These are phyloP conservation scores for Eupeodes latifasciatus DNA, from an alignment of 2,888 invertebrate species.

Conservation along the genomic window DNA sequence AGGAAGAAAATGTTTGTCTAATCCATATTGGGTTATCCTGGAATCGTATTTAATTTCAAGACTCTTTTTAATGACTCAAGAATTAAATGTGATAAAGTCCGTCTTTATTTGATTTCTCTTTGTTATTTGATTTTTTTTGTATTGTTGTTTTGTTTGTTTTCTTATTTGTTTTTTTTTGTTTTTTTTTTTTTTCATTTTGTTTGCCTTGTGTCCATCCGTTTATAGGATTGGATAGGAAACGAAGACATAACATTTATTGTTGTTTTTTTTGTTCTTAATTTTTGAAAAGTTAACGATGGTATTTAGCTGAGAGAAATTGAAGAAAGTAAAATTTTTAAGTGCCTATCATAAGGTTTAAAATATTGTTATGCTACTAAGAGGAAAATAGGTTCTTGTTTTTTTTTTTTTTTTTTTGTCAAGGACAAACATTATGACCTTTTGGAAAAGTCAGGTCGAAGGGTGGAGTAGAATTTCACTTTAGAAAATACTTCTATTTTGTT, in stretches of 20 bases:
- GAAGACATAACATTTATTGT: not conserved
- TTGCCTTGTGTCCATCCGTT: not conserved
- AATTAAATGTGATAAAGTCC: constrained; percentile 34
- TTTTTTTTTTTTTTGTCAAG: too few relatives aligned
- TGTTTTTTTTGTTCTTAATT: too few relatives aligned
- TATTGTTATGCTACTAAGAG: not conserved
- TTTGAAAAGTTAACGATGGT: not conserved
- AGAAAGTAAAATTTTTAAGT: not conserved
- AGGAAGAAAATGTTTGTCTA: constrained; percentile 29
- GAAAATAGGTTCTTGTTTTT: too few relatives aligned
- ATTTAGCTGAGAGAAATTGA: not conserved
- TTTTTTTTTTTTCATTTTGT: not conserved
- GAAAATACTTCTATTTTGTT: too few relatives aligned
- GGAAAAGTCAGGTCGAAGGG: too few relatives aligned
- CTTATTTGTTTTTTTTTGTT: not conserved
- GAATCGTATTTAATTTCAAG: constrained; percentile 49
- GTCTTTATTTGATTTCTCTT: constrained; percentile 34
- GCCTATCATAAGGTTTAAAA: not conserved
- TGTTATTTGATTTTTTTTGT: constrained; percentile 8
- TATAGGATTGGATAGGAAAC: not conserved
- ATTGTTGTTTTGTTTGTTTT: too few relatives aligned
- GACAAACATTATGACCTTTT: too few relatives aligned
- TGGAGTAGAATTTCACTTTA: too few relatives aligned
- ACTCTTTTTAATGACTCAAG: constrained; percentile 49
- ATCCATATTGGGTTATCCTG: constrained; percentile 54